Conservation (phyloP, 2,113 vertebrate genomes). For the Nothobranchius kuhntae region DNA sequence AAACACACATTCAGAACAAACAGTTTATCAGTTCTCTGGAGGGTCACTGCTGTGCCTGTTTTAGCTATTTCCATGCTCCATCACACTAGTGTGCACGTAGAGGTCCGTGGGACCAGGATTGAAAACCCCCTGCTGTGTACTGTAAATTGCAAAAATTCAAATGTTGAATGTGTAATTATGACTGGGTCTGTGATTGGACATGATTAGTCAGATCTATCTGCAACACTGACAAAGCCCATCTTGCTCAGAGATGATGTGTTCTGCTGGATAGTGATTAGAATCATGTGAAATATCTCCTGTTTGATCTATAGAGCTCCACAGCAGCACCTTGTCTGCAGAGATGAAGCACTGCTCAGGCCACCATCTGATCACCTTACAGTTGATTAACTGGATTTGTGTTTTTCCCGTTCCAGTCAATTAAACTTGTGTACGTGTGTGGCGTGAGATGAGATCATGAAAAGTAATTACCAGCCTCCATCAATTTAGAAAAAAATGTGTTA, state of each 20-base stretch:
- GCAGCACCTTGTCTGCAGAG: constrained; percentile 36
- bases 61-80: too few species aligned
- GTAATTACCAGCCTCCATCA: constrained; percentile 66
- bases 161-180: too few species aligned
- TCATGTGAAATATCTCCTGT: constrained; percentile 15
- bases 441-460: constrained; percentile 58
- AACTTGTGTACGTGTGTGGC: constrained; percentile 36
- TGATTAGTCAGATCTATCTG: background rate
- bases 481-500: too few species aligned
- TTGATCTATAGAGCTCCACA: constrained; percentile 1
- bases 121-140: too few species aligned
- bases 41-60: too few species aligned
- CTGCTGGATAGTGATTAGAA: background rate
- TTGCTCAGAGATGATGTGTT: background rate
- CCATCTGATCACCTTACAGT: constrained; percentile 35
- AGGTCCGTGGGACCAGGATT: too few species aligned
- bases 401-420: constrained; percentile 62
- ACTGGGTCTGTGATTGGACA: too few species aligned
- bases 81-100: too few species aligned
- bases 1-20: too few species aligned
- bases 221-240: too few species aligned
- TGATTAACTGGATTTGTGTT: constrained; percentile 59
- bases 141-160: too few species aligned
- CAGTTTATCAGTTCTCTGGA: too few species aligned
- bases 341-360: constrained; percentile 27